These are phyloP conservation scores for Phaethornis superciliosus DNA, from an alignment of 2,113 vertebrate genomes.

Conservation along the genomic window DNA sequence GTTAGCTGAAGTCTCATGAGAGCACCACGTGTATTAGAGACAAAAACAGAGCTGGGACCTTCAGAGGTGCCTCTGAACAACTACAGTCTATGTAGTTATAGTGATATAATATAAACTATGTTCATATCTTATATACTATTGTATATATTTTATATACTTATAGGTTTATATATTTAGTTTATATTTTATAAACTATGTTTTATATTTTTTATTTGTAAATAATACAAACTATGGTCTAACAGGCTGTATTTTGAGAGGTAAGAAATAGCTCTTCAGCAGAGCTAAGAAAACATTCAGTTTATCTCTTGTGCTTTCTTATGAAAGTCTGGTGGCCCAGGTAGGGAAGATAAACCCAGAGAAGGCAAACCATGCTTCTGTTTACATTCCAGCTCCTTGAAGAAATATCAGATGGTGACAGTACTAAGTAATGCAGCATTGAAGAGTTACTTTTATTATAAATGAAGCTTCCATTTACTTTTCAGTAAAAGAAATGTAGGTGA, in stretches of 20 bases:
- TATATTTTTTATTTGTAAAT: too few relatives aligned
- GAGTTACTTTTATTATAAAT: background rate
- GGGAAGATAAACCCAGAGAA: background rate
- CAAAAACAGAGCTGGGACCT: background rate
- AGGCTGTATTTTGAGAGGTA: background rate
- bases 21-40: background rate
- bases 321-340: background rate
- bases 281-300: background rate
- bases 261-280: background rate
- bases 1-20: background rate
- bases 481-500: background rate
- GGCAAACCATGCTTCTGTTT: background rate
- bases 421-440: background rate
- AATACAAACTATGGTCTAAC: background rate
- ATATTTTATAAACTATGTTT: too few relatives aligned
- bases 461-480: background rate
- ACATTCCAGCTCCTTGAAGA: background rate
- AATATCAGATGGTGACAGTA: background rate
- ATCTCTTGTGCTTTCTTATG: background rate
- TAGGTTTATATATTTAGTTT: too few relatives aligned
- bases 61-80: background rate
- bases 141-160: too few relatives aligned
- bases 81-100: too few relatives aligned
- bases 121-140: too few relatives aligned
- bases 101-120: too few relatives aligned